Evolutionary conservation across 2,113 vertebrate genomes (phyloP).

Genomic region (Triplophysa dalaica): DNA sequence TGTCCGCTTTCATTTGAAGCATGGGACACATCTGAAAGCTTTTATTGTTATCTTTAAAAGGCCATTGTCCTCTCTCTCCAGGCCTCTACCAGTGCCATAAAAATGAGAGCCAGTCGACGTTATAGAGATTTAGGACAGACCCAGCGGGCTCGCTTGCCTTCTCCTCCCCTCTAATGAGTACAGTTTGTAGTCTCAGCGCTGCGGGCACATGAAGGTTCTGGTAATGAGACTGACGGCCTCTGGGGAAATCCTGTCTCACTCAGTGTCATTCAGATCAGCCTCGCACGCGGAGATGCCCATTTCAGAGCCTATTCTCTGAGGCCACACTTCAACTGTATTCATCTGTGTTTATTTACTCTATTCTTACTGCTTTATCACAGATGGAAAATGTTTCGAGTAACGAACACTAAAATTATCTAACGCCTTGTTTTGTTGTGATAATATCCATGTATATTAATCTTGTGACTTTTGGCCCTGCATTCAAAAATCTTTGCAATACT

Average conservation of each 20-base stretch:
- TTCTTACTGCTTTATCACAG: not conserved
- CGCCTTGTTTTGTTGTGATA: no score
- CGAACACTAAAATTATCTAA: not conserved
- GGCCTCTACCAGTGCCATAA: slow-evolving; percentile 28
- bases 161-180: slow-evolving; percentile 35
- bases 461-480: no score
- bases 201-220: slow-evolving; percentile 12
- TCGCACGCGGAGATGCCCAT: not conserved
- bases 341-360: not conserved
- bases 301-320: slow-evolving; percentile 18
- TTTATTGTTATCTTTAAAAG: slow-evolving; percentile 51
- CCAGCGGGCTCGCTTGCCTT: slow-evolving; percentile 24
- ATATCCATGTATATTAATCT: no score
- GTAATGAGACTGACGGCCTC: slow-evolving; percentile 34
- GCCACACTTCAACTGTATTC: not conserved
- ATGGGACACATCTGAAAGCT: slow-evolving; percentile 43
- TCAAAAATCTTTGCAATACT: no score
- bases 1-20: slow-evolving; percentile 33
- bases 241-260: slow-evolving; percentile 18
- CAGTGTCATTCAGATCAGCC: slow-evolving; percentile 24
- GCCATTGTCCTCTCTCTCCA: slow-evolving; percentile 30
- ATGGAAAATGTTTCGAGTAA: no score
- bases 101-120: slow-evolving; percentile 35
- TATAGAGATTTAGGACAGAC: slow-evolving; percentile 44
- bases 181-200: slow-evolving; percentile 28